Conservation (phyloP, 2,888 invertebrate genomes). For the Stomorhina lunata region DNA sequence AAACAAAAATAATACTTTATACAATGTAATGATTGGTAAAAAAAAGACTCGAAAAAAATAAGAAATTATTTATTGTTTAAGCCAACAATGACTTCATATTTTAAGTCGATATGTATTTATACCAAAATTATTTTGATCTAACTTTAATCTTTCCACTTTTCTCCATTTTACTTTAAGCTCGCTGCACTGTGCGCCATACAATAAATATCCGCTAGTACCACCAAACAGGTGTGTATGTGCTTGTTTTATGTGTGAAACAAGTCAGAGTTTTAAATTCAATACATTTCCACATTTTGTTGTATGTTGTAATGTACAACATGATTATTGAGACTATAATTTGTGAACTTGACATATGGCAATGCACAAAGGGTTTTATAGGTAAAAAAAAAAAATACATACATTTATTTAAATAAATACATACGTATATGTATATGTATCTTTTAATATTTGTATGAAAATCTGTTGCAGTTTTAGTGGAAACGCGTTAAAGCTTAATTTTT, state of each 20-base stretch:
- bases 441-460: too few relatives aligned
- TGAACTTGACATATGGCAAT: conserved; percentile 66
- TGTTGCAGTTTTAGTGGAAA: conserved; percentile 31
- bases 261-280: conserved; percentile 53
- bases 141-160: too few relatives aligned
- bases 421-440: background rate
- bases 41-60: too few relatives aligned
- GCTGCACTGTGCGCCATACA: too few relatives aligned
- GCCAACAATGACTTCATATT: too few relatives aligned
- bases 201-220: conserved; percentile 27
- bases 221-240: conserved; percentile 54
- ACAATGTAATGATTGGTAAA: too few relatives aligned
- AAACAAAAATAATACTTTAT: too few relatives aligned
- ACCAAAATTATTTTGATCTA: too few relatives aligned
- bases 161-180: too few relatives aligned
- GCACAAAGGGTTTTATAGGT: conserved; percentile 46
- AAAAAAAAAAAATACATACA: background rate
- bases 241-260: conserved; percentile 45
- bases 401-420: background rate
- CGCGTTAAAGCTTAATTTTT: conserved; percentile 39
- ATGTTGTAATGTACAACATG: conserved; percentile 64
- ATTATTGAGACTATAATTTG: conserved; percentile 69
- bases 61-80: too few relatives aligned
- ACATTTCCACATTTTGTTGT: conserved; percentile 49
- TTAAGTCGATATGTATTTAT: too few relatives aligned